These are phyloP conservation scores for Parapristionchus giblindavisi DNA, from an alignment of 2,888 invertebrate species.

Conservation along the genomic window DNA sequence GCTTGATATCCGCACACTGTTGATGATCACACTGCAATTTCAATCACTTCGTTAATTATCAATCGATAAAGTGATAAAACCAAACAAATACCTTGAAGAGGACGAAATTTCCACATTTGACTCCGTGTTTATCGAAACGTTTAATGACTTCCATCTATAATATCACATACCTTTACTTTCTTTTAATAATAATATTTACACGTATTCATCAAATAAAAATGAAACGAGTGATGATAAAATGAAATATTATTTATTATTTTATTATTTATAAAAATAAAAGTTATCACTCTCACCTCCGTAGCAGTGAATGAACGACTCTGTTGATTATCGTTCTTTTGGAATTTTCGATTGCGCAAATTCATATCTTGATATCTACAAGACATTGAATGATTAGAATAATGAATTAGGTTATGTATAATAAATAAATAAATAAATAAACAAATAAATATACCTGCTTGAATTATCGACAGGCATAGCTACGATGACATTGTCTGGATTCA, in stretches of 20 bases:
- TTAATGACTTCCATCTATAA: slow-evolving; percentile 31
- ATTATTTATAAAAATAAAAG: no score
- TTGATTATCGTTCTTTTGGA: background rate
- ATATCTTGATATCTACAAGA: slow-evolving; percentile 32
- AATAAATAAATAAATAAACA: no score
- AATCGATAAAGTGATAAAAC: background rate
- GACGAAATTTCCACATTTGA: slow-evolving; percentile 10
- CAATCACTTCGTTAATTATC: background rate
- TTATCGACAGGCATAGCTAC: slow-evolving; percentile 29
- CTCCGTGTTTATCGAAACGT: slow-evolving; percentile 16
- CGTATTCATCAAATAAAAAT: no score
- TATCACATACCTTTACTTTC: background rate
- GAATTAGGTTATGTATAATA: no score
- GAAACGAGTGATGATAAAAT: no score
- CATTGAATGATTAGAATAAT: background rate
- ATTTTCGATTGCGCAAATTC: slow-evolving; percentile 4
- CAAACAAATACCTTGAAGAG: background rate
- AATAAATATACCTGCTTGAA: slow-evolving; percentile 31
- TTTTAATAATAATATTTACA: background rate
- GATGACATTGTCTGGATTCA: background rate
- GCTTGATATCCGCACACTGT: slow-evolving; percentile 16
- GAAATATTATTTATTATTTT: no score
- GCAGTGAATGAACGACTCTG: background rate
- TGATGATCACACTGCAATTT: slow-evolving; percentile 29
- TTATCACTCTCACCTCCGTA: background rate